These are phyloP conservation scores for Drosophila miranda DNA, from an alignment of 1,140 invertebrate species.

Conservation along the genomic window DNA sequence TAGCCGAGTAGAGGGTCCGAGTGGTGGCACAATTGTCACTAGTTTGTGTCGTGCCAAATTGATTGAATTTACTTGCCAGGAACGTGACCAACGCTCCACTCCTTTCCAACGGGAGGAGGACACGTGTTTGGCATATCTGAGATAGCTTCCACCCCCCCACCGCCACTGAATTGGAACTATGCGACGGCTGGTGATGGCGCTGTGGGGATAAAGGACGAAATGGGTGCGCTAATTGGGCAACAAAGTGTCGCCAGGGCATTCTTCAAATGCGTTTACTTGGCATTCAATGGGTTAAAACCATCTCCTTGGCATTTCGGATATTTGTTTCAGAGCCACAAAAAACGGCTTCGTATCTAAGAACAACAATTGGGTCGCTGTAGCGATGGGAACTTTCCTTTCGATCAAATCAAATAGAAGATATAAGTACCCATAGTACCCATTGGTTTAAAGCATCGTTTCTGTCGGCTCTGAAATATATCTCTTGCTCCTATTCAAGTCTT, in stretches of 20 bases:
- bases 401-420: too few relatives aligned
- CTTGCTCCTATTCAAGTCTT: background rate
- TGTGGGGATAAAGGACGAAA: conserved; percentile 6
- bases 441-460: conserved; percentile 7
- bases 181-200: conserved; percentile 14
- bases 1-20: conserved; percentile 55
- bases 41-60: conserved; percentile 54
- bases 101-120: conserved; percentile 12
- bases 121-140: conserved; percentile 60
- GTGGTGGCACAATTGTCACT: conserved; percentile 55
- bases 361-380: too few relatives aligned
- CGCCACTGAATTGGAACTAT: conserved; percentile 18
- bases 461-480: too few relatives aligned
- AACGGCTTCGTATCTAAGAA: too few relatives aligned
- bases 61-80: conserved; percentile 70
- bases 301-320: too few relatives aligned
- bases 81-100: conserved; percentile 59
- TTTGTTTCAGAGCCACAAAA: too few relatives aligned
- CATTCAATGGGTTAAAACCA: too few relatives aligned
- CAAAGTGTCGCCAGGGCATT: conserved; percentile 21
- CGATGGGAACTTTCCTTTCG: too few relatives aligned
- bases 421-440: too few relatives aligned
- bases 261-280: background rate
- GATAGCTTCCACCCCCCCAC: background rate
- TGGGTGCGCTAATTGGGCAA: conserved; percentile 16